These are phyloP conservation scores for Holothuria glaberrima DNA, from an alignment of 35 echinoderm and acorn worm genomes.

Conservation along the genomic window DNA sequence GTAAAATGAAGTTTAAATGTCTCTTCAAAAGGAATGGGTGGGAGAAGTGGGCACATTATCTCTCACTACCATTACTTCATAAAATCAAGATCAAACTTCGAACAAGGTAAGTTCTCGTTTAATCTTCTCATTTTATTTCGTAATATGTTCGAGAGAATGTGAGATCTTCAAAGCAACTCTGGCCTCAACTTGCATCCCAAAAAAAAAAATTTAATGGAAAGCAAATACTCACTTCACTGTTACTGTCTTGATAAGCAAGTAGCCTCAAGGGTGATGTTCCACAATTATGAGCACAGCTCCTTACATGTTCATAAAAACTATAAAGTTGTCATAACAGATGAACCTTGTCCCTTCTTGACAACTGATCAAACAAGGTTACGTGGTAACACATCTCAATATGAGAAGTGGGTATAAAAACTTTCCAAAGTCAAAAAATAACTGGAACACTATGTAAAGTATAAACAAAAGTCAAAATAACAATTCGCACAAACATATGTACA, in stretches of 20 bases:
- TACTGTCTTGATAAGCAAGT: not conserved
- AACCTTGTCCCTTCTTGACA: not conserved
- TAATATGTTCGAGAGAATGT: conserved; percentile 17
- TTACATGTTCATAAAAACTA: not conserved
- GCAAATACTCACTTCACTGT: not conserved
- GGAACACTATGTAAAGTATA: not conserved
- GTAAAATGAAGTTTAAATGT: not conserved
- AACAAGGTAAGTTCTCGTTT: conserved; percentile 9
- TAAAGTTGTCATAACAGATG: not conserved
- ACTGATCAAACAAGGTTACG: not conserved
- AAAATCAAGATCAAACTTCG: conserved; percentile 23
- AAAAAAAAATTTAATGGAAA: not conserved
- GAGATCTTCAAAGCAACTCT: not conserved
- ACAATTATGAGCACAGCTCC: not conserved
- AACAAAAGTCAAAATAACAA: not conserved
- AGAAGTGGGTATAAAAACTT: no score
- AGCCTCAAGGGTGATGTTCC: not conserved
- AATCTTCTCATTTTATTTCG: conserved; percentile 33
- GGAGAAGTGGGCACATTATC: not conserved
- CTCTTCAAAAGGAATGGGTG: not conserved
- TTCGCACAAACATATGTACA: conserved; percentile 4
- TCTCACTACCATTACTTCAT: conserved; percentile 33
- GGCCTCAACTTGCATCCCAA: not conserved
- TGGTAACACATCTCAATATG: not conserved
- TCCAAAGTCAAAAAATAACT: not conserved